A percentile compares a stretch with the other conserved stretches of the same genome.
phyloP scores from a whole-genome alignment of 2,113 vertebrate species.

The Austrofundulus limnaeus region DNA sequence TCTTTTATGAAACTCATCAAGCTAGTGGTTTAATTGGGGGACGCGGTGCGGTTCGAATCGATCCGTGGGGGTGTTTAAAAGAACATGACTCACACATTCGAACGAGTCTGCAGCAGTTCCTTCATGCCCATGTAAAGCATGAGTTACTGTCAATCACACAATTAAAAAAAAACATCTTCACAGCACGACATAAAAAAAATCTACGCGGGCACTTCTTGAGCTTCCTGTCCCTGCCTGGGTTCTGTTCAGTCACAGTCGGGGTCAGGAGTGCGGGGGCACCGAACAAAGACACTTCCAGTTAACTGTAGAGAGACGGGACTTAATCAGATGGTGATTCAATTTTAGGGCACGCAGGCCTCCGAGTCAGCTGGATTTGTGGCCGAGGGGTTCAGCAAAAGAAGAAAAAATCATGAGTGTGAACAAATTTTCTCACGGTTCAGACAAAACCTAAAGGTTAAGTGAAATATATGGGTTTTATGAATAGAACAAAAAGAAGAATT shows the following conservation, averaged over 20 bases:
- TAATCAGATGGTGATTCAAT: conserved; percentile 69
- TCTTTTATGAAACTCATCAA: conserved; percentile 53
- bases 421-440: conserved; percentile 18
- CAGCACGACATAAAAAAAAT: conserved; percentile 31
- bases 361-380: conserved; percentile 54
- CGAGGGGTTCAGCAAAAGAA: conserved; percentile 57
- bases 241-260: conserved; percentile 29
- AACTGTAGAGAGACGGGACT: conserved; percentile 47
- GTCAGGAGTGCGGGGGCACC: conserved; percentile 26
- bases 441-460: conserved; percentile 17
- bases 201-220: conserved; percentile 3
- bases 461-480: conserved; percentile 2
- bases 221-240: conserved; percentile 32
- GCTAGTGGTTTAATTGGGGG: conserved; percentile 60
- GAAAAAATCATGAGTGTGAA: neutral
- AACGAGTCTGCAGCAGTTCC: conserved; percentile 44
- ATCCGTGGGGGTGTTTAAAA: conserved; percentile 44
- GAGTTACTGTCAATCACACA: conserved; percentile 52
- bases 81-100: conserved; percentile 61
- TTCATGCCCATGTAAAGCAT: conserved; percentile 41
- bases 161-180: conserved; percentile 53
- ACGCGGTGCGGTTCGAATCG: conserved; percentile 53
- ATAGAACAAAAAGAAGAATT: conserved; percentile 18
- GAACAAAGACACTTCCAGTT: conserved; percentile 61
- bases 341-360: conserved; percentile 43